Base-by-base conservation (phyloP, 2,888 invertebrate species). In the Notodonta ziczac region DNA sequence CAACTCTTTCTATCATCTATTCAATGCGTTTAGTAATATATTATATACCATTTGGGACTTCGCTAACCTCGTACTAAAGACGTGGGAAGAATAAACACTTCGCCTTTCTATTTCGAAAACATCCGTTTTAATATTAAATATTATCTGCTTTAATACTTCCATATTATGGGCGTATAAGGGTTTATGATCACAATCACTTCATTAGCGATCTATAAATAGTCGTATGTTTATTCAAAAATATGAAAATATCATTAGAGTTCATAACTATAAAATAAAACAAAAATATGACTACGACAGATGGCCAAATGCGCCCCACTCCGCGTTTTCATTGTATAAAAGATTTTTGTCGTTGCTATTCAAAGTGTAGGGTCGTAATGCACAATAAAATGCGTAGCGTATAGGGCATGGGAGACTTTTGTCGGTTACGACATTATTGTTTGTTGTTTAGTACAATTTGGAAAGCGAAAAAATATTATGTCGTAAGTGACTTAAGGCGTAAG, bases 241-340 rank as follows among this genome's bases (percentile, higher is more conserved):
- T 78, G 76, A 72, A 83, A 86, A 83, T 78, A 77, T 78, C 83
- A 84, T 84, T 78, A 83, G 73, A 57, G 54, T 60, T 64, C 65
- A 65, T 65, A 63, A 65, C 73, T 72, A 24, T 24, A 24, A n/a
- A 24, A 73, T 74, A 80, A 56, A 80, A 80, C 79, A 81, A 74
- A 78, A 76, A 79, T 71, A 72, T 72, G 67, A 56, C 60, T 66
- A 74, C 80, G 86, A 85, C 90, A 90, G 90, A 90, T 90, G 90
- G 87, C 74, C 76, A 75, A 77, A 79, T 77, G 72, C 83, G 83
- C 86, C 80, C 83, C 76, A 75, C 55, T 73, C 74, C 74, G 78
- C 81, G 78, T 78, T 81, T 78, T 77, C 77, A 78, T 87, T 85
- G 82, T 85, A 75, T 74, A 70, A 74, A 75, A 79, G 74, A 77